A percentile compares a stretch with the other conserved stretches of the same genome.
phyloP scores from a whole-genome alignment of 2,888 invertebrate species.

The Gonocerus acuteangulatus region DNA sequence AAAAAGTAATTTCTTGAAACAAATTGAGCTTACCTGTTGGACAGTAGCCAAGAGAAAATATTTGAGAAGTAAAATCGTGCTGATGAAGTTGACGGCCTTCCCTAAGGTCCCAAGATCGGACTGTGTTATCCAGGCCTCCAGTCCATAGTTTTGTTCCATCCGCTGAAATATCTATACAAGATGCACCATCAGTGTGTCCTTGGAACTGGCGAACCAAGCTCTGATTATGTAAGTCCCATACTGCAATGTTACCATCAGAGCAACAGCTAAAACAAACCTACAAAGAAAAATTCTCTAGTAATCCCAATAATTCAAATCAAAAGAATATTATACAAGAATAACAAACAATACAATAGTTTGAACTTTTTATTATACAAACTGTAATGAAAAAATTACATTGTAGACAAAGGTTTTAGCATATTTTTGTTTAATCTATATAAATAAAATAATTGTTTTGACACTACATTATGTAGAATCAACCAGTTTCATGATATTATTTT shows the following conservation, averaged over 20 bases:
- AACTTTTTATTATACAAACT: not conserved
- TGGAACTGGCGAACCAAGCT: slow-evolving; percentile 85
- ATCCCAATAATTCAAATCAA: no score
- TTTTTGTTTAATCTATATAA: no score
- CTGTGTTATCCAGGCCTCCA: slow-evolving; percentile 93
- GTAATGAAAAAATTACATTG: no score
- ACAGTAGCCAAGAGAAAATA: slow-evolving; percentile 81
- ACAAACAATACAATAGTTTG: not conserved
- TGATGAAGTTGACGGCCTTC: slow-evolving; percentile 90
- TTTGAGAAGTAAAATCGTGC: slow-evolving; percentile 89
- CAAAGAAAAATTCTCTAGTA: not conserved
- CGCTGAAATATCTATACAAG: slow-evolving; percentile 87
- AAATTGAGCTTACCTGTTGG: slow-evolving; percentile 64
- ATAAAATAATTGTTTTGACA: no score
- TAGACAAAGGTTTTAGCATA: no score
- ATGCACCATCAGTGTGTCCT: slow-evolving; percentile 96
- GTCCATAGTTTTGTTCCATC: slow-evolving; percentile 88
- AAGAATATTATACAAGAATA: not conserved
- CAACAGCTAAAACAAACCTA: slow-evolving; percentile 94
- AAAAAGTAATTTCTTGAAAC: no score
- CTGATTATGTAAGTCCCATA: slow-evolving; percentile 90
- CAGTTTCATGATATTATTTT: no score
- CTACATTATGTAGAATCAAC: no score
- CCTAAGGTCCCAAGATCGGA: slow-evolving; percentile 90
- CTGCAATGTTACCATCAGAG: slow-evolving; percentile 95